A percentile compares a stretch with the other conserved stretches of the same genome.
These are phyloP conservation scores for Phoenoteleia sp. DNA, from an alignment of 2,888 invertebrate genomes.

Conservation along the genomic window DNA sequence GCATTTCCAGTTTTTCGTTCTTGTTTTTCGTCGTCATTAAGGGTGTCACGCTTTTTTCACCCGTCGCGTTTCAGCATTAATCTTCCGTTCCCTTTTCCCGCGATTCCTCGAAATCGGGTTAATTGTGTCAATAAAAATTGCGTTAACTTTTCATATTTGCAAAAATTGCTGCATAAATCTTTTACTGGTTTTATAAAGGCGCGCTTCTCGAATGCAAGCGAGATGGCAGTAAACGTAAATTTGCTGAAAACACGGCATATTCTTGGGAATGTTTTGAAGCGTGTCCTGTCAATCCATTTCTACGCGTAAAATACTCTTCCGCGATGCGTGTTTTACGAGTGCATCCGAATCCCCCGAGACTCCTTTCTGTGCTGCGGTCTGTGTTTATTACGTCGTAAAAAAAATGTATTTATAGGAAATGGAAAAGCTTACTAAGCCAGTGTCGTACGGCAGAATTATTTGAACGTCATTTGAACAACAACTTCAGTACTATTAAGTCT, in stretches of 20 bases:
- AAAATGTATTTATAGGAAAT: slow-evolving; percentile 65
- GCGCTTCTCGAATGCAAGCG: slow-evolving; percentile 15
- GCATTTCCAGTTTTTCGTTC: slow-evolving; percentile 41
- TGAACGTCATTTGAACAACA: slow-evolving; percentile 37
- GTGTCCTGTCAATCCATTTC: slow-evolving; percentile 62
- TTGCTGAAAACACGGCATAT: slow-evolving; percentile 48
- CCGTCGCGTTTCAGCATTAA: not conserved
- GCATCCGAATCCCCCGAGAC: slow-evolving; percentile 49
- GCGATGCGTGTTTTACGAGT: slow-evolving; percentile 67
- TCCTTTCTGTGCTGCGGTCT: slow-evolving; percentile 46
- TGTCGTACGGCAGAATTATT: slow-evolving; percentile 40
- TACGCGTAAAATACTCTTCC: slow-evolving; percentile 54
- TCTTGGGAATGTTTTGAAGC: slow-evolving; percentile 42
- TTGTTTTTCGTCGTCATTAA: slow-evolving; percentile 37
- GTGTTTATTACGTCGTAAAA: slow-evolving; percentile 69
- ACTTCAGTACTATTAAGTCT: slow-evolving; percentile 39
- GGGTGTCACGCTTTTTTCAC: not conserved
- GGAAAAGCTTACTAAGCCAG: slow-evolving; percentile 29
- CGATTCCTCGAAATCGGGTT: slow-evolving; percentile 8
- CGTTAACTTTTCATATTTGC: slow-evolving; percentile 3
- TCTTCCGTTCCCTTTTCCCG: not conserved
- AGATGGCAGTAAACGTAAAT: slow-evolving; percentile 46
- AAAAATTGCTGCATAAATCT: slow-evolving; percentile 29
- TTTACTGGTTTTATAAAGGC: slow-evolving; percentile 31
- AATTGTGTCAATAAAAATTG: slow-evolving; percentile 26